Percentiles rank a stretch among this genome's conserved stretches.
Conservation (phyloP, 2,797 vertebrate genomes). For the Poeciliopsis infans region DNA sequence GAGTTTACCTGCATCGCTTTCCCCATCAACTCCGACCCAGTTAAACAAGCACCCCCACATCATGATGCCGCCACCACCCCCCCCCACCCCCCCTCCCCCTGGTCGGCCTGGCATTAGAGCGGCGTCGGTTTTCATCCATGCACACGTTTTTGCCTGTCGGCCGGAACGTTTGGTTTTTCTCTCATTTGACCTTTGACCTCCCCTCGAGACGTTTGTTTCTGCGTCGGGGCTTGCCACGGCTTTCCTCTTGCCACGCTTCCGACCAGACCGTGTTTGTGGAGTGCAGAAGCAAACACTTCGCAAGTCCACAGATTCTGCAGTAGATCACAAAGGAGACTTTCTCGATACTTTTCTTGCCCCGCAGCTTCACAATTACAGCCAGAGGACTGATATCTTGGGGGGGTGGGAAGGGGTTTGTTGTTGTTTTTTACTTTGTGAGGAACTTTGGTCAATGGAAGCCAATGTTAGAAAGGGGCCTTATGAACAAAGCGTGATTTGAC, state of each 20-base stretch:
- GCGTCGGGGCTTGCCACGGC: neutral
- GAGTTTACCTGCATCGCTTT: neutral
- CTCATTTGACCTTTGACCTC: neutral
- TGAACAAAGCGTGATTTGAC: no score
- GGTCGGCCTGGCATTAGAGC: neutral
- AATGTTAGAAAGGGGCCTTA: no score
- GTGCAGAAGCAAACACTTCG: neutral
- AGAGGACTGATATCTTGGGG: neutral
- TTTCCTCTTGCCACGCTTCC: no score
- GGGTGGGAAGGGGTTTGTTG: accelerated
- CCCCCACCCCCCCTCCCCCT: no score
- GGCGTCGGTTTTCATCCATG: neutral
- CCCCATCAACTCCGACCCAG: neutral
- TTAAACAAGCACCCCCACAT: neutral
- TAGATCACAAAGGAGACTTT: neutral
- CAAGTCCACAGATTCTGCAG: neutral
- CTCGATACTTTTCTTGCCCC: neutral
- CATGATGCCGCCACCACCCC: neutral
- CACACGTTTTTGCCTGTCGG: neutral
- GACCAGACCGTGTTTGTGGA: neutral
- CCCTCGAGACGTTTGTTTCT: neutral
- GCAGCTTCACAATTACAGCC: neutral
- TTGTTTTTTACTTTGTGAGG: neutral
- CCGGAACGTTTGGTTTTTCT: neutral
- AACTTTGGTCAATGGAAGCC: no score